Percentiles rank a stretch among this genome's conserved stretches.
Conservation (phyloP, 2,888 invertebrate genomes). For the Corythucha ciliata region DNA sequence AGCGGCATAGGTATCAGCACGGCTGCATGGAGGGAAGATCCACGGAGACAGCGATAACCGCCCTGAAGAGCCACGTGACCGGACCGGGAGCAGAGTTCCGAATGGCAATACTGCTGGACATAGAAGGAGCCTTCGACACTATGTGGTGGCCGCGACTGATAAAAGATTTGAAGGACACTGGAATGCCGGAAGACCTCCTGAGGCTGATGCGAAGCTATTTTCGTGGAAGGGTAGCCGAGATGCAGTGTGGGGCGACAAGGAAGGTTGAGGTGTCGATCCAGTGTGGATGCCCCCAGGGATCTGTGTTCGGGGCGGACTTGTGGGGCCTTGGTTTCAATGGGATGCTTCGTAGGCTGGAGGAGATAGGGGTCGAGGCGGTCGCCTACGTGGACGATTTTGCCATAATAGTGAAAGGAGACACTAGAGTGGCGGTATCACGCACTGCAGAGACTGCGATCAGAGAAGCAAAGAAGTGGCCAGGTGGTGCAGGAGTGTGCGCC, state of each 20-base stretch:
- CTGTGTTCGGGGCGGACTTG: slow-evolving; percentile 29
- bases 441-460: neutral
- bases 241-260: slow-evolving; percentile 15
- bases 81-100: slow-evolving; percentile 10
- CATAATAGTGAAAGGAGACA: slow-evolving; percentile 5
- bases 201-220: slow-evolving; percentile 35
- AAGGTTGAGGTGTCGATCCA: slow-evolving; percentile 7
- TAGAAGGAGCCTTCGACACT: slow-evolving; percentile 39
- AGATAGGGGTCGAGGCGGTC: neutral
- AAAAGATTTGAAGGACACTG: slow-evolving; percentile 30
- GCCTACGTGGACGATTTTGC: slow-evolving; percentile 25
- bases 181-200: slow-evolving; percentile 34
- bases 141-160: slow-evolving; percentile 38
- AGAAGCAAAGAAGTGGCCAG: neutral
- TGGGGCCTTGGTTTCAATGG: slow-evolving; percentile 31
- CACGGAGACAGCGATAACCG: slow-evolving; percentile 38
- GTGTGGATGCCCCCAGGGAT: slow-evolving; percentile 34
- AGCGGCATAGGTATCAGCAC: slow-evolving; percentile 52
- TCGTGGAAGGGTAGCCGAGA: slow-evolving; percentile 25
- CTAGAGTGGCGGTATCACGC: neutral
- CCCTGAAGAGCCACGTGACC: slow-evolving; percentile 18
- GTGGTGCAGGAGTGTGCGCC: neutral
- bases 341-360: slow-evolving; percentile 17
- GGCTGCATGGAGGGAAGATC: slow-evolving; percentile 35
- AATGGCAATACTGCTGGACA: slow-evolving; percentile 28